Evolutionary conservation across 2,113 vertebrate species (phyloP).

Genomic region (Chaenocephalus aceratus): DNA sequence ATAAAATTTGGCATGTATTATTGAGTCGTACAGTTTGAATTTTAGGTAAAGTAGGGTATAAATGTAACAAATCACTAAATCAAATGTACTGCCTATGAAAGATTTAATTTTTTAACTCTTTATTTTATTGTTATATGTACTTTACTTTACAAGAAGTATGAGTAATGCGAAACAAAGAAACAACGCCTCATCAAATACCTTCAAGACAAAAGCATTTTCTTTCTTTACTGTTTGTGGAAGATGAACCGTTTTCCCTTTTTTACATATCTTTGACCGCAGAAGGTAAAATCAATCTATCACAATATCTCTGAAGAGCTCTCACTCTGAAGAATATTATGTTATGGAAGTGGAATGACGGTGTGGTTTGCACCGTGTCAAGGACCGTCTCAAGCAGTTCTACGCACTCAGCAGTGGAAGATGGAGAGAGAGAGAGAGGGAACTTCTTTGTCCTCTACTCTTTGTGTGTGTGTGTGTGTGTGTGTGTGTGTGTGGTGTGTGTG

Average conservation of each 20-base stretch:
- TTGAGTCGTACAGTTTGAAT: background rate
- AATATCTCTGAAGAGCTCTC: constrained; percentile 65
- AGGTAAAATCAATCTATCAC: constrained; percentile 56
- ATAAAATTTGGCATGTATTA: background rate
- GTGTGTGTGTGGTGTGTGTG: too few relatives aligned
- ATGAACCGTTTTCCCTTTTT: constrained; percentile 17
- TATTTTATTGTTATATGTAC: too few relatives aligned
- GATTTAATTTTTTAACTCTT: too few relatives aligned
- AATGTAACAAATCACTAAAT: background rate
- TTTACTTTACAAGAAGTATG: too few relatives aligned
- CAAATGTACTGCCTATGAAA: background rate
- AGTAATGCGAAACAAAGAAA: too few relatives aligned
- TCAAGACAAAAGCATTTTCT: too few relatives aligned
- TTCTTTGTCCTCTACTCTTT: too few relatives aligned
- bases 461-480: too few relatives aligned
- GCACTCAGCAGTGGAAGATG: constrained; percentile 27
- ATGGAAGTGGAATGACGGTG: constrained; percentile 67
- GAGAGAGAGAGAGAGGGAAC: constrained; percentile 7
- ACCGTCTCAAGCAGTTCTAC: constrained; percentile 65
- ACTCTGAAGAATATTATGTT: constrained; percentile 63
- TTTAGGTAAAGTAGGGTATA: background rate
- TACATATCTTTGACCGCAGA: constrained; percentile 14
- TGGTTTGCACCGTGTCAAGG: constrained; percentile 70
- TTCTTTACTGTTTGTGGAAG: background rate
- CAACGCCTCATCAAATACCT: too few relatives aligned